These are phyloP conservation scores for Parascotia fuliginaria DNA, from an alignment of 2,888 invertebrate species.

Conservation along the genomic window DNA sequence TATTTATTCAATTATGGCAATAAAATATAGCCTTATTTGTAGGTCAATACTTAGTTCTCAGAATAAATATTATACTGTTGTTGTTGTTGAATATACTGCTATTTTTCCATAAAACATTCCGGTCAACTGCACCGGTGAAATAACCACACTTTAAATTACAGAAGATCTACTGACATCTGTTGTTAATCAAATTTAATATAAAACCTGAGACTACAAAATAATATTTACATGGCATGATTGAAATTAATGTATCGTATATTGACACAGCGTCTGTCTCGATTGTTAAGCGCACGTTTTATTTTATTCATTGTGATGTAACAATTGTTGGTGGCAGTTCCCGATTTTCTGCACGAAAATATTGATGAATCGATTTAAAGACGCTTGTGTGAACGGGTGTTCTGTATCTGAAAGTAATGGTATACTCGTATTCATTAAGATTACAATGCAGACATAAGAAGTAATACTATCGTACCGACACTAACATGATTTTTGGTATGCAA, in stretches of 20 bases:
- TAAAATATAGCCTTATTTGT: too few relatives aligned
- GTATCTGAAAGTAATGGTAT: neutral
- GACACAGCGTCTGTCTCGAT: conserved; percentile 20
- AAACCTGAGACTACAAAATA: conserved; percentile 23
- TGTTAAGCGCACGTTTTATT: conserved; percentile 24
- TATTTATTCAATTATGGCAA: conserved; percentile 8
- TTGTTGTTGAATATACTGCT: too few relatives aligned
- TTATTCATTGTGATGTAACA: conserved; percentile 28
- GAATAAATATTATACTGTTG: too few relatives aligned
- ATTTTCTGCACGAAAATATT: conserved; percentile 25
- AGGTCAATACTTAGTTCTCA: too few relatives aligned
- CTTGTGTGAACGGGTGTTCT: neutral
- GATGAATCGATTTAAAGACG: conserved; percentile 20
- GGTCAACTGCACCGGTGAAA: too few relatives aligned
- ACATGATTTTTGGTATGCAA: too few relatives aligned
- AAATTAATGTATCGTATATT: conserved; percentile 35
- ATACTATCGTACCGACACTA: too few relatives aligned
- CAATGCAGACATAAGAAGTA: too few relatives aligned
- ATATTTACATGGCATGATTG: conserved; percentile 37
- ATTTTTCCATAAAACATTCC: too few relatives aligned
- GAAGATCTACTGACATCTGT: conserved; percentile 3
- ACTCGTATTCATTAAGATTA: neutral
- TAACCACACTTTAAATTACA: too few relatives aligned
- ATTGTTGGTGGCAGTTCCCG: conserved; percentile 18
- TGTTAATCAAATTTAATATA: conserved; percentile 25